Evolutionary conservation across 2,888 invertebrate species (phyloP), one percentile per base, ranked within the genome.

Genomic region (Perizoma affinitatum): DNA sequence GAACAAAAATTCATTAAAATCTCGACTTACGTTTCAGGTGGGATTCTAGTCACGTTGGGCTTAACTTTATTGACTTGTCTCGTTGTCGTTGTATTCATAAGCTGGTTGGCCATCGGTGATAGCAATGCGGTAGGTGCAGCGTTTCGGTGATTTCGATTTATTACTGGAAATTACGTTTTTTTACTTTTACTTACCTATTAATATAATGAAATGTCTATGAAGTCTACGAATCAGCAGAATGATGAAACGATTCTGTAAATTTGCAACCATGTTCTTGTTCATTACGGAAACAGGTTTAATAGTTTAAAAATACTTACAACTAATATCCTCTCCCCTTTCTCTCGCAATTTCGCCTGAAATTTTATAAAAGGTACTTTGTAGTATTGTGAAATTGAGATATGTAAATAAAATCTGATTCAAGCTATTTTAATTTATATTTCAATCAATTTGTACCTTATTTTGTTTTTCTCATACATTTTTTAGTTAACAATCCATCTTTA

Each of bases 41-140:
- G 94, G 62, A 94, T 94, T 85, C 97, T 94, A 82, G 96, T 97
- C 63, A 97, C 96, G 78, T 96, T 97, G 48, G 97, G 97, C 85
- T 97, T 97, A 76, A 97, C 97, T 88, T 97, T 97, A 93, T 97
- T 97, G 83, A 97, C 96, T 88, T 97, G 97, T 80, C 97, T 95
- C 71, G 96, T 95, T 3, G 93, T 95, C 53, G 95, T 94, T 46
- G 95, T 96, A 83, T 96, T 96, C 86, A 95, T 94, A 78, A 95
- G 93, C 74, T 94, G 94, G 72, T 94, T 94, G 68, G 94, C 94
- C 84, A 95, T 94, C 50, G 93, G 94, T 6, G 95, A 95, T 67
- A 94, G 83, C 57, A 95, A 89, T 65, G 96, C 94, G 75, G 94
- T 94, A 34, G 94, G 92, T 58, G 95, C 94, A 68, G 95, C 95